Conservation (phyloP, 2,113 vertebrate genomes). For the Agapornis roseicollis region DNA sequence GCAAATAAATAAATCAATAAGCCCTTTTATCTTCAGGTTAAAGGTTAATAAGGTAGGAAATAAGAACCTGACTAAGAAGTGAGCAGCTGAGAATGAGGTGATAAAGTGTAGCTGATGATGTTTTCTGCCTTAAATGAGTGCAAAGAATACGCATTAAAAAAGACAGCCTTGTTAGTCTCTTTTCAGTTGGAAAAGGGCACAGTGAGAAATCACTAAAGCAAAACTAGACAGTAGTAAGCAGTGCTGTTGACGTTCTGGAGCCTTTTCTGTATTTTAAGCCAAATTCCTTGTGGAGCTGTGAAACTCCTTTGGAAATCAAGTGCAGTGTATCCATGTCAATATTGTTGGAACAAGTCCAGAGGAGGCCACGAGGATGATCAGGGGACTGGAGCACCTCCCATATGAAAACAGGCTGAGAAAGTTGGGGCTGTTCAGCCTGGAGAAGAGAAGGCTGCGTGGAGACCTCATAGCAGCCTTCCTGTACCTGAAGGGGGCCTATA, state of each 20-base stretch:
- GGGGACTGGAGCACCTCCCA: too few relatives aligned
- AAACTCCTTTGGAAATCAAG: not conserved
- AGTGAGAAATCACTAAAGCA: not conserved
- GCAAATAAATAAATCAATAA: not conserved
- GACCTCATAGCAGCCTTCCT: too few relatives aligned
- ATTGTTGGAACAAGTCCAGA: too few relatives aligned
- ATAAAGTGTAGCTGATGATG: not conserved
- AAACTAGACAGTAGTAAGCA: not conserved
- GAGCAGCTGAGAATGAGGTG: not conserved
- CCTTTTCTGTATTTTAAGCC: not conserved
- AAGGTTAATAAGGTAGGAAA: not conserved
- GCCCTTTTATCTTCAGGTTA: not conserved
- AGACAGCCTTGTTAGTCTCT: not conserved
- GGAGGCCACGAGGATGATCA: too few relatives aligned
- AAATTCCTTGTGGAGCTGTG: not conserved
- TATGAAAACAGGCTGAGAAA: too few relatives aligned
- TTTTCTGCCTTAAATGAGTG: not conserved
- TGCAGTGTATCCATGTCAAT: accelerated
- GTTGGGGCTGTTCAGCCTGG: too few relatives aligned
- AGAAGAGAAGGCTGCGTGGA: too few relatives aligned
- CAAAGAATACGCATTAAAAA: not conserved
- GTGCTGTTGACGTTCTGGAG: not conserved
- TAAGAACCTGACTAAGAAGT: not conserved
- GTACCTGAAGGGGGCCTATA: too few relatives aligned
- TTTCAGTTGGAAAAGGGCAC: not conserved